These are phyloP conservation scores for Trissolcus japonicus DNA, from an alignment of 2,888 invertebrate species.

Conservation along the genomic window DNA sequence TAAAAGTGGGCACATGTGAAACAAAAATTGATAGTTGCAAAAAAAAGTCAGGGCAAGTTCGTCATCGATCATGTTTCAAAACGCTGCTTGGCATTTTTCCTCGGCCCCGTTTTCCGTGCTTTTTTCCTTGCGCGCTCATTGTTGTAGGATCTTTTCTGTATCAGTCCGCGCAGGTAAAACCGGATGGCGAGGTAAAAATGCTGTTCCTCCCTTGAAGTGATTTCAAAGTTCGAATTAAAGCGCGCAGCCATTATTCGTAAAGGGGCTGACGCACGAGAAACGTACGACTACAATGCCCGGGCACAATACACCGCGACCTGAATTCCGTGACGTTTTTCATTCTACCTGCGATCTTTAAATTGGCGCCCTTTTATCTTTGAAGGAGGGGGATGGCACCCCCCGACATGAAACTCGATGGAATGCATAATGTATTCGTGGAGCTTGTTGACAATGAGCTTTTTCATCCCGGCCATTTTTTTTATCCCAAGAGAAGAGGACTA, in stretches of 20 bases:
- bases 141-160: slow-evolving; percentile 45
- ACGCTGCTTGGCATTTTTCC: slow-evolving; percentile 32
- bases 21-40: not conserved
- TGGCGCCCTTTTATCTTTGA: slow-evolving; percentile 58
- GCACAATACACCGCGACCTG: slow-evolving; percentile 54
- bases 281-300: slow-evolving; percentile 49
- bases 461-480: slow-evolving; percentile 21
- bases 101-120: not conserved
- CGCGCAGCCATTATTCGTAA: slow-evolving; percentile 53
- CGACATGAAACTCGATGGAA: slow-evolving; percentile 32
- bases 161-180: slow-evolving; percentile 53
- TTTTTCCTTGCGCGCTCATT: slow-evolving; percentile 20
- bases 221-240: slow-evolving; percentile 58
- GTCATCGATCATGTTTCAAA: slow-evolving; percentile 32
- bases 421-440: slow-evolving; percentile 51
- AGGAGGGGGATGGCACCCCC: slow-evolving; percentile 46
- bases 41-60: no score
- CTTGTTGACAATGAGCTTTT: slow-evolving; percentile 50
- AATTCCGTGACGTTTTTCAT: slow-evolving; percentile 50
- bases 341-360: slow-evolving; percentile 59
- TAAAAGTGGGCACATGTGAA: not conserved
- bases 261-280: slow-evolving; percentile 47
- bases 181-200: slow-evolving; percentile 51
- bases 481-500: not conserved
- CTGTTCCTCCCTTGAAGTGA: slow-evolving; percentile 52